These are phyloP conservation scores for Mycetomoellerius zeteki DNA, from an alignment of 1,140 invertebrate species.

Conservation along the genomic window DNA sequence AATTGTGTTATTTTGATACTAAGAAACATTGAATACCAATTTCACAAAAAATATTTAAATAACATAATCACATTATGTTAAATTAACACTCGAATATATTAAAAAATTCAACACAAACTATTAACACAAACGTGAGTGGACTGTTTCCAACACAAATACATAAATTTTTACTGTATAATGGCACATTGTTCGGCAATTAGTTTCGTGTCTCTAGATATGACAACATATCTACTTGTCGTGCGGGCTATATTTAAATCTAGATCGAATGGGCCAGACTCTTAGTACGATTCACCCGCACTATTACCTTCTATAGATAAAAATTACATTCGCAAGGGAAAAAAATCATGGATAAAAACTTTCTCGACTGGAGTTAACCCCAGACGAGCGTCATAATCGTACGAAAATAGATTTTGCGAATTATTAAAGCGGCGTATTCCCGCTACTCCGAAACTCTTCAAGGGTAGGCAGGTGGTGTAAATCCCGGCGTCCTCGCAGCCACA, in stretches of 20 bases:
- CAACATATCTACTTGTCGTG: background rate
- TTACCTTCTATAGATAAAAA: slow-evolving; percentile 35
- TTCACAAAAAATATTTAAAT: no score
- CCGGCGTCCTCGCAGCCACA: slow-evolving; percentile 33
- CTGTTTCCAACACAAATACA: no score
- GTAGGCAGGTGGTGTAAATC: slow-evolving; percentile 39
- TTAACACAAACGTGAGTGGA: no score
- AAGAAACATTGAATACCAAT: no score
- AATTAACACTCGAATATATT: no score
- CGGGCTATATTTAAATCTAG: background rate
- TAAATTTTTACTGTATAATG: no score
- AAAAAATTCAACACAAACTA: no score
- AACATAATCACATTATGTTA: no score
- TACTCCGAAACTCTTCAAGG: slow-evolving; percentile 48
- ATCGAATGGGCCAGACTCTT: slow-evolving; percentile 17
- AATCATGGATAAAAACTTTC: background rate
- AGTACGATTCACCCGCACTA: background rate
- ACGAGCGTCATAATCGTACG: slow-evolving; percentile 27
- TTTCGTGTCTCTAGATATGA: background rate
- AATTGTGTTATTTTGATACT: no score
- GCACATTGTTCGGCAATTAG: no score
- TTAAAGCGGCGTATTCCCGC: background rate
- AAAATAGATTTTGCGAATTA: slow-evolving; percentile 53
- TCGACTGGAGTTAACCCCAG: slow-evolving; percentile 5
- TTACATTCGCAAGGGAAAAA: background rate